phyloP scores from a whole-genome alignment of 2,888 invertebrate species.

The Apotomis betuletana region DNA sequence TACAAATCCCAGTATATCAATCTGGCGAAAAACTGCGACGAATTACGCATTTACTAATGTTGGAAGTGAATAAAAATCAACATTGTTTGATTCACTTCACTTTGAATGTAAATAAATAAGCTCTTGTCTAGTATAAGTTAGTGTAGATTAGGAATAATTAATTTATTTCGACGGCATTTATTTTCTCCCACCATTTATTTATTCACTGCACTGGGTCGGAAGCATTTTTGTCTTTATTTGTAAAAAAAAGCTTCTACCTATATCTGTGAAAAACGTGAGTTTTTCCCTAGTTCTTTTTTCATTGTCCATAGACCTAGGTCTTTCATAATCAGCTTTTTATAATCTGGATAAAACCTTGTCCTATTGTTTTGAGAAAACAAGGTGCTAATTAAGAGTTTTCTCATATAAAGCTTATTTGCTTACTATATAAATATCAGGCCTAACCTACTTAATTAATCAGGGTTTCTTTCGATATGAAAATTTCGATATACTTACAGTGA shows the following conservation, averaged over 20 bases:
- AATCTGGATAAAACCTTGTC: too few relatives aligned
- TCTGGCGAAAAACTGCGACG: background rate
- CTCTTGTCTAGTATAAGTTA: conserved; percentile 47
- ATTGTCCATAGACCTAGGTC: background rate
- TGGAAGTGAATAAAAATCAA: background rate
- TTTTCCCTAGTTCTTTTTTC: too few relatives aligned
- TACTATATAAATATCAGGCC: background rate
- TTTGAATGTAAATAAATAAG: conserved; percentile 55
- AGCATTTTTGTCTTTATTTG: conserved; percentile 15
- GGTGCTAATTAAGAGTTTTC: conserved; percentile 21
- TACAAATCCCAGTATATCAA: background rate
- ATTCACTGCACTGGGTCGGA: conserved; percentile 32
- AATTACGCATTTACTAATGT: background rate
- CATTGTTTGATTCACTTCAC: background rate
- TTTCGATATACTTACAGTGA: too few relatives aligned
- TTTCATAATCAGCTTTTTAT: background rate
- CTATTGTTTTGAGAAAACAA: conserved; percentile 10
- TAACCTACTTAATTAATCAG: conserved; percentile 43
- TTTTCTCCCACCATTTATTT: conserved; percentile 66
- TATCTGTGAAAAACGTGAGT: too few relatives aligned
- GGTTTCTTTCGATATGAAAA: conserved; percentile 43
- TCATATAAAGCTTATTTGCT: background rate
- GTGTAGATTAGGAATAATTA: conserved; percentile 60
- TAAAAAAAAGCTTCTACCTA: conserved; percentile 10
- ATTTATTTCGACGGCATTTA: conserved; percentile 62